Evolutionary conservation across 2,797 vertebrate species (phyloP).

Genomic region (Pipistrellus pipistrellus): DNA sequence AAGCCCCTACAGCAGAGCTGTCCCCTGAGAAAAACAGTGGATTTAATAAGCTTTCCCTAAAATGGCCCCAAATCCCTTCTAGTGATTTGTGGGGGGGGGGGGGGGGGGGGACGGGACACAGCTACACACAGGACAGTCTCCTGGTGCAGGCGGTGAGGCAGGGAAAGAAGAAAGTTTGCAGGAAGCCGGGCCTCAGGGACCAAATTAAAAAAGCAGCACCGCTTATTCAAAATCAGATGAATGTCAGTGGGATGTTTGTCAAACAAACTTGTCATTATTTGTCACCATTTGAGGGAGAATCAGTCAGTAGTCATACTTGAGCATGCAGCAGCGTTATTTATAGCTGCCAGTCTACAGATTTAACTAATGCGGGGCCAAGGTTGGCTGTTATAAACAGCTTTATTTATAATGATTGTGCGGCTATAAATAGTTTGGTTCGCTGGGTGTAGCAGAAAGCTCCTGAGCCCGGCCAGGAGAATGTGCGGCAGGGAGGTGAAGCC

Average conservation of each 20-base stretch:
- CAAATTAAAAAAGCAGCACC: slow-evolving; percentile 80
- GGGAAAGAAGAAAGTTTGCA: slow-evolving; percentile 31
- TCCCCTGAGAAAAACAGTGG: slow-evolving; percentile 64
- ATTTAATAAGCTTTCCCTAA: slow-evolving; percentile 81
- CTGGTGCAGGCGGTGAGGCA: slow-evolving; percentile 3
- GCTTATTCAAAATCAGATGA: slow-evolving; percentile 83
- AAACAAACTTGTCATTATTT: slow-evolving; percentile 86
- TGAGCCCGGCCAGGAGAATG: neutral
- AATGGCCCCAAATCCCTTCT: slow-evolving; percentile 78
- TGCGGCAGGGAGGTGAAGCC: neutral
- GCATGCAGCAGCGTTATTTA: slow-evolving; percentile 78
- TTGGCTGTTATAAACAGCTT: slow-evolving; percentile 74
- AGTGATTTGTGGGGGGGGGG: slow-evolving; percentile 63
- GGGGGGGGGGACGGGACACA: neutral
- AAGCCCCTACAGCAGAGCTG: slow-evolving; percentile 68
- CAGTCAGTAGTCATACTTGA: slow-evolving; percentile 77
- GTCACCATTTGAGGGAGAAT: slow-evolving; percentile 83
- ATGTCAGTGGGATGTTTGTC: slow-evolving; percentile 84
- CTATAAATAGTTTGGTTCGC: slow-evolving; percentile 78
- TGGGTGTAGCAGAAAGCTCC: slow-evolving; percentile 12
- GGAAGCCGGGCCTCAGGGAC: slow-evolving; percentile 76
- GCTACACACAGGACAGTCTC: slow-evolving; percentile 4
- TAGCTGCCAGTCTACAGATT: slow-evolving; percentile 76
- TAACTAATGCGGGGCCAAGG: slow-evolving; percentile 74
- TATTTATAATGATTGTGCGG: slow-evolving; percentile 78